Evolutionary conservation across 2,113 vertebrate genomes (phyloP), one percentile per base, ranked within the genome.

Genomic region (Falcunculus frontatus): DNA sequence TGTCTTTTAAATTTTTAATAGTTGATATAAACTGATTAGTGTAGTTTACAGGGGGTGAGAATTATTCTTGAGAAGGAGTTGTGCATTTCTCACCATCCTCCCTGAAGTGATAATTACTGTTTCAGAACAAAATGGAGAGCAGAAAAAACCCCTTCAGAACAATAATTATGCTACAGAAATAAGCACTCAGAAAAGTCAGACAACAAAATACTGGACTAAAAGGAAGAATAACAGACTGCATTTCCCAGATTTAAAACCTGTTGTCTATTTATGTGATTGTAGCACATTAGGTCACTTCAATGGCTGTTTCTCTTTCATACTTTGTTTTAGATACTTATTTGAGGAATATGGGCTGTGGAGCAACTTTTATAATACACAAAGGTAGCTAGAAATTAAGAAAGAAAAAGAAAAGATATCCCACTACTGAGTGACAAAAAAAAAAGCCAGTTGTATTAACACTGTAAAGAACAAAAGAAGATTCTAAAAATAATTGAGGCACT

Each of bases 81-180:
- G 63, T 78, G 41, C 49, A 60, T 94, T 96, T 96, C 68, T 65
- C 37, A 94, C 33, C 26, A 87, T 33, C 17, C 16, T 94, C 29
- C 29, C 60, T 84, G 90, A 97, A 97, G 82, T 93, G 96, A 90
- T 94, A 97, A 96, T 96, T 96, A 94, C 87, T 94, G 59, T 89
- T 97, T 96, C 95, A 89, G 75, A 95, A 95, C 13, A 81, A 94
- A 83, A 76, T 41, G 32, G 9, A 80, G 69, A 90, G 33, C 10
- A 91, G 60, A 93, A 86, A 84, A 55, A 13, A 4, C 0, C 4
- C 3, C 33, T 84, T 83, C 29, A 29, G 64, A 93, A 75, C n/a
- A 92, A 50, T 64, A 84, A 74, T 83, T 89, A 57, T 62, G 37
- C n/a, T 75, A 42, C 39, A 59, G 55, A 30, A 76, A 57, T 15